Evolutionary conservation across 1,140 invertebrate species (phyloP).

Genomic region (Ceratina australensis): DNA sequence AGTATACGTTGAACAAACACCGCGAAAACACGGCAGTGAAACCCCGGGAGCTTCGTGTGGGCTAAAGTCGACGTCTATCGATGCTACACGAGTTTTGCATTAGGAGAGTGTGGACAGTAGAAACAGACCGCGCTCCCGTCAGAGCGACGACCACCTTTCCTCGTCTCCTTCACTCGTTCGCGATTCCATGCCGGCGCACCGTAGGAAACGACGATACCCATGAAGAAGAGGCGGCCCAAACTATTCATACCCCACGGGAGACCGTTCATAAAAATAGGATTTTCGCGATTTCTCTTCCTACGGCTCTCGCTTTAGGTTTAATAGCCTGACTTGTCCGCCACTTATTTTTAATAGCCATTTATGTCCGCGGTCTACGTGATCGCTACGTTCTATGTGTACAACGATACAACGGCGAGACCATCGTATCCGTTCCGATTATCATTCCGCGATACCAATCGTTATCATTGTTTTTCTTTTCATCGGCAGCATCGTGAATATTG

Average conservation of each 20-base stretch:
- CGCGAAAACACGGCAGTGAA: slow-evolving; percentile 23
- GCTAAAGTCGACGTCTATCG: slow-evolving; percentile 37
- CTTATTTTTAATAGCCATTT: no score
- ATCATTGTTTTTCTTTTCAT: slow-evolving; percentile 41
- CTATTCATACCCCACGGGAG: slow-evolving; percentile 56
- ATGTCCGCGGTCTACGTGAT: no score
- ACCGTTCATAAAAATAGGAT: slow-evolving; percentile 69
- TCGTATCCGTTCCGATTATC: not conserved
- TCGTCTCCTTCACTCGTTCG: slow-evolving; percentile 21
- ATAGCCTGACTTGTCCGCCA: slow-evolving; percentile 27
- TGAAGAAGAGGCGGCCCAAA: slow-evolving; percentile 31
- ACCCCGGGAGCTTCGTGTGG: slow-evolving; percentile 1
- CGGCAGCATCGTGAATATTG: slow-evolving; percentile 20
- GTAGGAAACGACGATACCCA: slow-evolving; percentile 34
- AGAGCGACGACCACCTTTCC: not conserved
- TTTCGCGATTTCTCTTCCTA: slow-evolving; percentile 62
- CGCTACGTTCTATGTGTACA: not conserved
- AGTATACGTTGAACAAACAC: slow-evolving; percentile 26
- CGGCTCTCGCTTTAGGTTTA: slow-evolving; percentile 58
- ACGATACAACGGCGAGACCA: not conserved
- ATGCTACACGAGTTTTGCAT: slow-evolving; percentile 63
- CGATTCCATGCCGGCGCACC: slow-evolving; percentile 8
- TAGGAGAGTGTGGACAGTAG: slow-evolving; percentile 51
- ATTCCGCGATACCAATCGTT: slow-evolving; percentile 24
- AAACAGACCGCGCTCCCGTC: slow-evolving; percentile 35